These are phyloP conservation scores for Anastatus disparis DNA, from an alignment of 1,140 invertebrate species.

Conservation along the genomic window DNA sequence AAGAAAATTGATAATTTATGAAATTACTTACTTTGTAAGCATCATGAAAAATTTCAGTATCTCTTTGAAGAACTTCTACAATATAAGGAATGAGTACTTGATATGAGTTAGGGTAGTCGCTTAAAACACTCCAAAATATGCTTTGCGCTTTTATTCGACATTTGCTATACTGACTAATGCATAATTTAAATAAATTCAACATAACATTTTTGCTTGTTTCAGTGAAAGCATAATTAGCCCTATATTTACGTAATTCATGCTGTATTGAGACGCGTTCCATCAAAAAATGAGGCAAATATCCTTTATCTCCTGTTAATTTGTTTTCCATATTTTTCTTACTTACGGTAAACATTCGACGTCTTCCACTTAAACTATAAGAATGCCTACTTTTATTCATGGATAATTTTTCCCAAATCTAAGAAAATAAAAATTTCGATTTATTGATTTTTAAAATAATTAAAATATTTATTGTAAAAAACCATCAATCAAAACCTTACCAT, in stretches of 20 bases:
- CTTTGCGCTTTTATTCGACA: conserved; percentile 74
- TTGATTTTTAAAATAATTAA: background rate
- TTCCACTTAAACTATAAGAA: background rate
- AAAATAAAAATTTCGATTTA: background rate
- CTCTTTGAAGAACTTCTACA: conserved; percentile 69
- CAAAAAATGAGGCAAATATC: conserved; percentile 69
- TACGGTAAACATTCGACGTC: background rate
- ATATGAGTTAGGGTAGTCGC: conserved; percentile 72
- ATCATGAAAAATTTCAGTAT: conserved; percentile 74
- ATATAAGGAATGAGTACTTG: conserved; percentile 70
- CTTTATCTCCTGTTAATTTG: conserved; percentile 71
- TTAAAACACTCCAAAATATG: conserved; percentile 65
- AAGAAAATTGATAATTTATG: background rate
- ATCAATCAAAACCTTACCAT: background rate
- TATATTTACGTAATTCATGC: conserved; percentile 71
- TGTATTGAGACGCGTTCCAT: conserved; percentile 75
- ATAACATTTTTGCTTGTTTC: conserved; percentile 72
- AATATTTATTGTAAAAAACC: background rate
- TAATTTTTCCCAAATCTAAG: conserved; percentile 71
- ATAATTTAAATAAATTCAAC: conserved; percentile 72
- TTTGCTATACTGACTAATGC: conserved; percentile 73
- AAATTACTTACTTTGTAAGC: conserved; percentile 73
- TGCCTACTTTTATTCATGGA: conserved; percentile 67
- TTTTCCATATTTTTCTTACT: conserved; percentile 73
- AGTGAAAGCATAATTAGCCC: conserved; percentile 62